Evolutionary conservation across 2,113 vertebrate species (phyloP).

Genomic region (Strigops habroptila): DNA sequence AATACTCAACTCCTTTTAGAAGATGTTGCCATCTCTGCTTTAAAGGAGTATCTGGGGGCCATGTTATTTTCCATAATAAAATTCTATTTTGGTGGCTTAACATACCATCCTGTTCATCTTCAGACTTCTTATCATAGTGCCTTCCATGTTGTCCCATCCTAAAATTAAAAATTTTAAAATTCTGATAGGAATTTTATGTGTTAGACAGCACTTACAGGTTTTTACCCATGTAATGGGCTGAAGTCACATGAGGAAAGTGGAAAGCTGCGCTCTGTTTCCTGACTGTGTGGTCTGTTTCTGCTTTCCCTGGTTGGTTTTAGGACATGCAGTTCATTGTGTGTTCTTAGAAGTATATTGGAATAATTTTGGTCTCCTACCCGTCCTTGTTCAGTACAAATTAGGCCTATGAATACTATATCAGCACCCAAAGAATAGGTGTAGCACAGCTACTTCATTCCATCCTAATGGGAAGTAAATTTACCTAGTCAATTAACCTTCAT

Average conservation of each 20-base stretch:
- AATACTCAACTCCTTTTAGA: not conserved
- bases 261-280: not conserved
- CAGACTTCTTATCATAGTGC: not conserved
- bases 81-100: not conserved
- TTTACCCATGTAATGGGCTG: not conserved
- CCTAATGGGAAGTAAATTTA: not conserved
- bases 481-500: no score
- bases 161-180: not conserved
- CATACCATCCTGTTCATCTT: not conserved
- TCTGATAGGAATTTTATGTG: not conserved
- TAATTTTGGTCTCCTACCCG: not conserved
- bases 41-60: not conserved
- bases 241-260: not conserved
- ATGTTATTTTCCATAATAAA: not conserved
- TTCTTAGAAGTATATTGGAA: not conserved
- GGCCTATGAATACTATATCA: not conserved
- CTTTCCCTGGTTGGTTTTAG: not conserved
- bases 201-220: not conserved
- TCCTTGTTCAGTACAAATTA: not conserved
- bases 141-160: not conserved
- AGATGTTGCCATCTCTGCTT: not conserved
- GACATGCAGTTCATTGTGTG: not conserved
- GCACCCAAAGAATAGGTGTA: not conserved
- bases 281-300: not conserved
- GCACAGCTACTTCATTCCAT: not conserved